Evolutionary conservation across 2,113 vertebrate genomes (phyloP), one percentile per base, ranked within the genome.

Genomic region (Elephas maximus): DNA sequence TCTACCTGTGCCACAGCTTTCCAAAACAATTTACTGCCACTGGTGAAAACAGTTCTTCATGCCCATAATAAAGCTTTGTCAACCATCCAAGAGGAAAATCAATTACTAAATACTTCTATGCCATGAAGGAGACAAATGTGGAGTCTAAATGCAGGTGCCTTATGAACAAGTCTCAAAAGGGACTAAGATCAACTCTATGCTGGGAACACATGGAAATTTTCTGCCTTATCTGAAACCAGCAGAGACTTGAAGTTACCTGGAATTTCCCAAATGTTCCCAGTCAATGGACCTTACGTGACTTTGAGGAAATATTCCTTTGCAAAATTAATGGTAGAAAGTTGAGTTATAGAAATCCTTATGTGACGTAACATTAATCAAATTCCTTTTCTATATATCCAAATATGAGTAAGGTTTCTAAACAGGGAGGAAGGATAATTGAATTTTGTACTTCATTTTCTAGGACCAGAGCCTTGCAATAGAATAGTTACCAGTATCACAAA

Each of bases 81-180:
- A 95, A 63, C 74, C 45, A 93, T 57, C 48, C 41, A 95, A 86
- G 33, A 91, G 51, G 63, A 91, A 97, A 96, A 96, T 96, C 87
- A 97, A 93, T 96, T 94, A 74, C 30, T 80, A 79, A 74, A 79
- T 28, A 57, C 30, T 91, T 80, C 21, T 51, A 6, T 51, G 33
- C 26, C 24, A 77, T 24, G 80, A 78, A 78, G 44, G 79, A 90
- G 30, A 96, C 24, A 92, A 90, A 94, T 80, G 15, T 21, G 53
- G 80, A 23, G 26, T 45, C 12, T 87, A 65, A 85, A 87, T 57
- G 8, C 92, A 71, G 94, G 26, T 48, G 30, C 17, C 53, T 90
- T 65, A 26, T 33, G 44, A 93, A 51, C 80, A 83, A 71, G 51
- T 63, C 76, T 53, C 62, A 65, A 86, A 78, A 69, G 28, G 30